Evolutionary conservation across 2,888 invertebrate species (phyloP), one percentile per base, ranked within the genome.

Genomic region (Drosophila setosimentum): DNA sequence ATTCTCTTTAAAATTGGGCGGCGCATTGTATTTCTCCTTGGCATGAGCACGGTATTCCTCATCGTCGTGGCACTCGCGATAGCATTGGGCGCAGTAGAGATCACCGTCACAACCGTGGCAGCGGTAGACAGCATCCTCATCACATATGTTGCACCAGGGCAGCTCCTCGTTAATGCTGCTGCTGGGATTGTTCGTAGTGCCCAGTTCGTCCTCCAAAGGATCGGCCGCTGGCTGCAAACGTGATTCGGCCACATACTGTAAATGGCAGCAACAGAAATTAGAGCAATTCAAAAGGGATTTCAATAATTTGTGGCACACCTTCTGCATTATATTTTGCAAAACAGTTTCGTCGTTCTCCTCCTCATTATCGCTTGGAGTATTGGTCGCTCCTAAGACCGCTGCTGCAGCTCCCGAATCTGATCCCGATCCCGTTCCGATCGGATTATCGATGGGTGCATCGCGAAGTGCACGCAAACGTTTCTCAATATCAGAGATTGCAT

Each of bases 81-180:
- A 97, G 92, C 98, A 98, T 65, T 93, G 92, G 18, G 94, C 93
- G 92, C 98, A 98, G 92, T 97, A 98, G 11, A 98, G 93, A 92
- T 98, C 98, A 45, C 94, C 95, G 73, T 94, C 95, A 93, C 98
- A 98, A 70, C 96, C 97, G 51, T 95, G 92, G 91, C 98, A 98
- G 58, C 96, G 94, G 75, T 95, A 93, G 11, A 93, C 94, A 2
- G 97, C 97, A 93, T 97, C 96, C 91, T 96, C 96, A 92, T 97
- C 97, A 91, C 98, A 98, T 79, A 98, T 96, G 78, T 96, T 96
- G 93, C 98, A 98, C 94, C 96, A 97, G 5, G 96, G 96, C 53
- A 97, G 93, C 89, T 97, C 96, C 83, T 95, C 87, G 66, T 60
- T 53, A 35, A 90, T 63, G 90, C 89, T n/a, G 78, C 75, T 55